Evolutionary conservation across 2,888 invertebrate genomes (phyloP), one percentile per base, ranked within the genome.

Genomic region (Mythimna lalbum): DNA sequence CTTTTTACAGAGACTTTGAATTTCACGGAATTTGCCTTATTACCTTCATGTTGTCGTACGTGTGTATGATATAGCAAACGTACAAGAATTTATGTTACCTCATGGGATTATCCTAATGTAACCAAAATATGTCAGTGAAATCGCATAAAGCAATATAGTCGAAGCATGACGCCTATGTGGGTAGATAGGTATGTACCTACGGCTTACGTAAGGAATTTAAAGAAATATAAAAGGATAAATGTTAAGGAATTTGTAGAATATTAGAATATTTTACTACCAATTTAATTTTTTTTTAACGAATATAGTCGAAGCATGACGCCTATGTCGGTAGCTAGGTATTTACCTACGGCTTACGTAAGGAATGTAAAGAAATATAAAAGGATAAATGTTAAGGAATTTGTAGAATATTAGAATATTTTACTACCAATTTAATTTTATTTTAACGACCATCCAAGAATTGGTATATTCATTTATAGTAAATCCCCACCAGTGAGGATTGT

Each of bases 31-130:
- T 12, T 12, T 21, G 21, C 21, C 5, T 17, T 1, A 7, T 47
- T 27, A 39, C 9, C 23, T 39, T 39, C 12, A 12, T 75, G 12
- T 23, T 31, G 1, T 39, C 21, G 12, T 31, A 14, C 14, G 21
- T 64, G 63, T 33, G 19, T 33, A 43, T 21, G 17, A 52, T 39
- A 33, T 23, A 49, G 2, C 21, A 39, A 23, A 17, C 19, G 6
- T 10, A 21, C 6, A 67, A 49, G 23, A 39, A 75, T 39, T 21
- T 67, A 49, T 19, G 14, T 50, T 49, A 27, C 9, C 31, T 55
- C 47, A 21, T 36, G 36, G 39, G 60, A 69, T 56, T 56, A 73
- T 43, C n/a, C 9, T 56, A 61, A 70, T 61, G 33, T 56, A 52
- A 70, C 12, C 19, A 43, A 56, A 61, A 61, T 17, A 50, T 56